A percentile compares a stretch with the other conserved stretches of the same genome.
Conservation (phyloP, 2,888 invertebrate genomes). For the Callosobruchus maculatus region DNA sequence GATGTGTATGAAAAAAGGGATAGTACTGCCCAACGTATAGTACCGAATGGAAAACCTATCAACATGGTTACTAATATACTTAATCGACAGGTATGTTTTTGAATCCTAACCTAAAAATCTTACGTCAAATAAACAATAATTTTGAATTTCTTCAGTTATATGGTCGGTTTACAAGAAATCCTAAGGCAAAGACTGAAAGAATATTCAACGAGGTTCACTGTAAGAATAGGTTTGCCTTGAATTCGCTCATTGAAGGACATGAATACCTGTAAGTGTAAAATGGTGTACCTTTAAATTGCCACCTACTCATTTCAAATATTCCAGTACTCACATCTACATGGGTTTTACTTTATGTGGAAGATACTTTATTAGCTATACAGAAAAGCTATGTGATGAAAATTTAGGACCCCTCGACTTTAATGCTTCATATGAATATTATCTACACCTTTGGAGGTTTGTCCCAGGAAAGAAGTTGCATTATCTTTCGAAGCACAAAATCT, state of each 20-base stretch:
- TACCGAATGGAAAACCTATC: constrained; percentile 19
- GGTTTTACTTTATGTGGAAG: constrained; percentile 94
- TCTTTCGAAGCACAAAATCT: constrained; percentile 45
- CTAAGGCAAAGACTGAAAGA: constrained; percentile 46
- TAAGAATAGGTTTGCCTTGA: constrained; percentile 40
- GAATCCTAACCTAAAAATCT: constrained; percentile 33
- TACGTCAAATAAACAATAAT: constrained; percentile 13
- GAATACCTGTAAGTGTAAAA: constrained; percentile 36
- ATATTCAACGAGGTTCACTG: constrained; percentile 44
- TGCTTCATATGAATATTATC: constrained; percentile 41
- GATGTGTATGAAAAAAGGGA: constrained; percentile 24
- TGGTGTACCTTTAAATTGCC: not conserved
- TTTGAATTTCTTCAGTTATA: constrained; percentile 38
- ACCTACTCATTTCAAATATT: constrained; percentile 28
- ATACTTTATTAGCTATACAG: constrained; percentile 82
- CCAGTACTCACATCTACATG: constrained; percentile 87
- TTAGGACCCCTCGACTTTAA: constrained; percentile 25
- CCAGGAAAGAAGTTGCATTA: constrained; percentile 42
- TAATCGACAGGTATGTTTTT: constrained; percentile 37
- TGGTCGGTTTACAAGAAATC: constrained; percentile 43
- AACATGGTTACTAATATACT: constrained; percentile 33
- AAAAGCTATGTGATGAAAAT: constrained; percentile 33
- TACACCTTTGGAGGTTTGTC: constrained; percentile 47
- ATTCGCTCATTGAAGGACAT: constrained; percentile 31
- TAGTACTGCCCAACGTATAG: constrained; percentile 14